Evolutionary conservation across 2,888 invertebrate genomes (phyloP).

Genomic region (Nemotelus pantherinus): DNA sequence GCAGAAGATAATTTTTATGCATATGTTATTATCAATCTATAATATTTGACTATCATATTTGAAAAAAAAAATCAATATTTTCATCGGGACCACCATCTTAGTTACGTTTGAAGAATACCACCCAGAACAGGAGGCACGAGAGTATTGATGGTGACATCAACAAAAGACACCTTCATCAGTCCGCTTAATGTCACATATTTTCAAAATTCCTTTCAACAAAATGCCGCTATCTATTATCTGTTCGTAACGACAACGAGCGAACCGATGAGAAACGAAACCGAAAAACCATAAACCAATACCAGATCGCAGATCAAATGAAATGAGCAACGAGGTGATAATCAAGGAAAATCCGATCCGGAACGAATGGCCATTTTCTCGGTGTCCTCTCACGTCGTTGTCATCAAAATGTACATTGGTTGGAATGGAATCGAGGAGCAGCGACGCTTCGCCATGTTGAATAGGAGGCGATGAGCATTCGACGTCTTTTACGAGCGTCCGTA

Average conservation of each 20-base stretch:
- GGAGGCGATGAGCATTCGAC: not conserved
- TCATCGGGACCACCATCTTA: conserved; percentile 24
- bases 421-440: conserved; percentile 1
- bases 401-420: too few species aligned
- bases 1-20: too few species aligned
- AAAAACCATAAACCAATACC: conserved; percentile 36
- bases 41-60: too few species aligned
- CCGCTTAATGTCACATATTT: conserved; percentile 40
- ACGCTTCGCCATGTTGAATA: conserved; percentile 29
- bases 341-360: conserved; percentile 51
- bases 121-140: conserved; percentile 49
- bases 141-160: conserved; percentile 41
- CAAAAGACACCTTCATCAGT: conserved; percentile 44
- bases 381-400: conserved; percentile 44
- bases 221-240: conserved; percentile 31
- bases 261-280: conserved; percentile 30
- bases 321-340: conserved; percentile 50
- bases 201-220: conserved; percentile 10
- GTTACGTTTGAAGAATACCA: conserved; percentile 32
- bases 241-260: conserved; percentile 21
- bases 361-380: conserved; percentile 56
- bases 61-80: too few species aligned
- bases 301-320: conserved; percentile 19
- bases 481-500: conserved; percentile 2
- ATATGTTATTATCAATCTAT: too few species aligned